Evolutionary conservation across 2,888 invertebrate genomes (phyloP).

Genomic region (Agrilus biguttatus): DNA sequence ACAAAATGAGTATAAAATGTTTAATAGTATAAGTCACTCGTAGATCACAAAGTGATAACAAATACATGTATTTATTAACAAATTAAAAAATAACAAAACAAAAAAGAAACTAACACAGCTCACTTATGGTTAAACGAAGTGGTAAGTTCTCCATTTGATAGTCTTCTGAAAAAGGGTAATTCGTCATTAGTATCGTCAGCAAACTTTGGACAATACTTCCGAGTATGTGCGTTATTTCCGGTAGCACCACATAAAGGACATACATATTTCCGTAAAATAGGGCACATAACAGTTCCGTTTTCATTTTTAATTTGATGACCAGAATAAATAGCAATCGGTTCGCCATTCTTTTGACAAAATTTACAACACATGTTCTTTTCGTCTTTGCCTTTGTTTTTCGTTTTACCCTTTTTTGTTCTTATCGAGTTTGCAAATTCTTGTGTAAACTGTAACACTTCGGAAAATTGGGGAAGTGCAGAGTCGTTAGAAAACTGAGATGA

Average conservation of each 20-base stretch:
- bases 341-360: conserved; percentile 16
- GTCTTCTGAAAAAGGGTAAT: conserved; percentile 4
- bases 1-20: too few species aligned
- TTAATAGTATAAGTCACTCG: too few species aligned
- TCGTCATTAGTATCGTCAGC: not conserved
- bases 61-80: too few species aligned
- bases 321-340: conserved; percentile 8
- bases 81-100: not conserved
- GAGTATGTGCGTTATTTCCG: conserved; percentile 14
- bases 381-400: too few species aligned
- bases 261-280: conserved; percentile 12
- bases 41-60: too few species aligned
- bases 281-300: conserved; percentile 12
- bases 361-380: conserved; percentile 7
- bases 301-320: conserved; percentile 10
- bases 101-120: not conserved
- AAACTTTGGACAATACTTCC: conserved; percentile 13
- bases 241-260: conserved; percentile 14
- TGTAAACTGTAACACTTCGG: too few species aligned
- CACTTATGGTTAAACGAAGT: not conserved
- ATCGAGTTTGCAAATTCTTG: too few species aligned
- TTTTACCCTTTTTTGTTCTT: too few species aligned
- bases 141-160: conserved; percentile 7
- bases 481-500: too few species aligned
- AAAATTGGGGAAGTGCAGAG: too few species aligned